Percentiles rank a stretch among this genome's conserved stretches.
Conservation (phyloP, 2,113 vertebrate species). For the Paramormyrops kingsleyae region DNA sequence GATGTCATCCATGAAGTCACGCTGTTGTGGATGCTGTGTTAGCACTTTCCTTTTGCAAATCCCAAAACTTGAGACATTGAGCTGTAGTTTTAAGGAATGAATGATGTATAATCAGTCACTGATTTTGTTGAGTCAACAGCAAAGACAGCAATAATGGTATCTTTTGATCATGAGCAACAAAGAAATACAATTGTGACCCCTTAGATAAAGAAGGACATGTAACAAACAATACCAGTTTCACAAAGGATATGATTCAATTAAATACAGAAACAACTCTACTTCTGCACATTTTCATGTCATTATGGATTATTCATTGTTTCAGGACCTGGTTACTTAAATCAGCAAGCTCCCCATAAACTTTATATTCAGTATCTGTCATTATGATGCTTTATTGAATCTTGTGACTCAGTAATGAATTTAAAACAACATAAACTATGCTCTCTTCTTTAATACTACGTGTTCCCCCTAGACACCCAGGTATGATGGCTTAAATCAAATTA, state of each 20-base stretch:
- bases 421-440: background rate
- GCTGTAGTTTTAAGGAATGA: background rate
- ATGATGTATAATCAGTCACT: background rate
- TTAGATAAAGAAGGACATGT: background rate
- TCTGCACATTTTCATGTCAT: background rate
- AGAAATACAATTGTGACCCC: background rate
- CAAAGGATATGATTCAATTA: background rate
- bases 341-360: background rate
- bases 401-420: background rate
- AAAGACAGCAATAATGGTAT: background rate
- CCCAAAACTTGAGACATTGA: background rate
- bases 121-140: constrained; percentile 14
- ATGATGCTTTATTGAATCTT: background rate
- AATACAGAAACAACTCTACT: background rate
- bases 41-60: background rate
- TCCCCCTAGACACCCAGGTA: background rate
- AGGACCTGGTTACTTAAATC: background rate
- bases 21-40: background rate
- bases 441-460: background rate
- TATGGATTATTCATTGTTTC: background rate
- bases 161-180: background rate
- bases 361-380: background rate
- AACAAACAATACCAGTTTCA: background rate
- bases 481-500: background rate
- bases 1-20: background rate